Base-by-base conservation (phyloP, 2,888 invertebrate species). In the Eledone cirrhosa region DNA sequence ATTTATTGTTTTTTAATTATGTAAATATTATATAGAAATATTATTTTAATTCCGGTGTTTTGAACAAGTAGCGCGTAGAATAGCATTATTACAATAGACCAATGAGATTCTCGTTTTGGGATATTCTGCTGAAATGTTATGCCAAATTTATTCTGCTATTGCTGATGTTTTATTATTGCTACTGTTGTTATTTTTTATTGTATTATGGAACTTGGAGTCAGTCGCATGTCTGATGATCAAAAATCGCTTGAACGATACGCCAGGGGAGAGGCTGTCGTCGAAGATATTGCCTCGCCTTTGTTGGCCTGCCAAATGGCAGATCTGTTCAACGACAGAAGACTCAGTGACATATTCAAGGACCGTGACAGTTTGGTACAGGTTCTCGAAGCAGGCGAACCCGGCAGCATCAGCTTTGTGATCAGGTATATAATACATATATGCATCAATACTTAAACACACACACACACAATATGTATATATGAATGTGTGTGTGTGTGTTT, bases 371-470 rank as follows among this genome's bases (percentile, higher is more conserved):
- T 79, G 74, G 48, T 79, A 47, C 77, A 77, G 63, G 77, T 74
- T 27, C 74, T 79, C n/a, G 79, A 79, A 77, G 41, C 74, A n/a
- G 79, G 79, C 14, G 77, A 79, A 63, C 72, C 79, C n/a, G 79
- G 79, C n/a, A 77, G 79, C 33, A 77, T 79, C 33, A 74, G 76
- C 41, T 74, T 77, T 33, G 79, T 79, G 5, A 76, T 79, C 65
- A 79, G 79, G 79, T 79, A 78, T n/a, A 74, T n/a, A 53, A 74
- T n/a, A 53, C 8, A 1, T 41, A 41, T 41, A 41, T 41, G 41
- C 41, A 41, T 41, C 41, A 41, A 11, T 11, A 41, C 41, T 11
- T 41, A 41, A 5, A 41, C 11, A 41, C 41, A 0, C 0, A 41
- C 41, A 11, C 41, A 41, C 41, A 41, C 41, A 41, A n/a, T 41